Conservation (phyloP, 1,140 invertebrate genomes). For the Hypothenemus hampei region DNA sequence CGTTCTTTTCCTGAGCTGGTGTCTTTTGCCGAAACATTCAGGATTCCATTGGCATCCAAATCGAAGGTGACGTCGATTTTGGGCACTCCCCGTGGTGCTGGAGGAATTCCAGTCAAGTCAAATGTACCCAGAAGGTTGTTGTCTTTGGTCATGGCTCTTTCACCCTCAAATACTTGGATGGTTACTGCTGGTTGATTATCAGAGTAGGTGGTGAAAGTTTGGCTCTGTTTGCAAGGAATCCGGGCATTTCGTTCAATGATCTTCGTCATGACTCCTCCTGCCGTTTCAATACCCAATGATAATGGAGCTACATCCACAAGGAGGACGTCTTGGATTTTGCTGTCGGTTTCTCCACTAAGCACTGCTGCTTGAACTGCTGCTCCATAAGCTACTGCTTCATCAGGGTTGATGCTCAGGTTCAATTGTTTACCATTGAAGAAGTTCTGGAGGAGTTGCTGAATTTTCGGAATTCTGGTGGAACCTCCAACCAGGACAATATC, state of each 20-base stretch:
- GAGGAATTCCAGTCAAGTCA: constrained; percentile 60
- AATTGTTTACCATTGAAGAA: constrained; percentile 58
- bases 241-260: constrained; percentile 61
- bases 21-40: constrained; percentile 58
- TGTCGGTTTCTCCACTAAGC: constrained; percentile 61
- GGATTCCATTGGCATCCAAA: constrained; percentile 75
- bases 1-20: constrained; percentile 47
- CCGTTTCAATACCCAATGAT: constrained; percentile 58
- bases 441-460: constrained; percentile 55
- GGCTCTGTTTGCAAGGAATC: constrained; percentile 64
- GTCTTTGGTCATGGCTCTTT: constrained; percentile 66
- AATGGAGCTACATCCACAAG: constrained; percentile 63
- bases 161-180: constrained; percentile 53
- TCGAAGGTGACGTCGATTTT: constrained; percentile 78
- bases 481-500: constrained; percentile 78
- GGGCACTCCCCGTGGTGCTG: constrained; percentile 53
- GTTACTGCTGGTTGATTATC: constrained; percentile 72
- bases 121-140: constrained; percentile 74
- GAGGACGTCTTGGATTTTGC: constrained; percentile 65
- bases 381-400: constrained; percentile 63
- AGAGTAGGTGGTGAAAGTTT: constrained; percentile 60
- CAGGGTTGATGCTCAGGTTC: constrained; percentile 63
- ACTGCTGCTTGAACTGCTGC: constrained; percentile 66
- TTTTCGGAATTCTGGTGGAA: constrained; percentile 66
- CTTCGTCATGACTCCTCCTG: constrained; percentile 55